A percentile compares a stretch with the other conserved stretches of the same genome.
Evolutionary conservation across 2,113 vertebrate species (phyloP).

Genomic region (Brachypteracias leptosomus): DNA sequence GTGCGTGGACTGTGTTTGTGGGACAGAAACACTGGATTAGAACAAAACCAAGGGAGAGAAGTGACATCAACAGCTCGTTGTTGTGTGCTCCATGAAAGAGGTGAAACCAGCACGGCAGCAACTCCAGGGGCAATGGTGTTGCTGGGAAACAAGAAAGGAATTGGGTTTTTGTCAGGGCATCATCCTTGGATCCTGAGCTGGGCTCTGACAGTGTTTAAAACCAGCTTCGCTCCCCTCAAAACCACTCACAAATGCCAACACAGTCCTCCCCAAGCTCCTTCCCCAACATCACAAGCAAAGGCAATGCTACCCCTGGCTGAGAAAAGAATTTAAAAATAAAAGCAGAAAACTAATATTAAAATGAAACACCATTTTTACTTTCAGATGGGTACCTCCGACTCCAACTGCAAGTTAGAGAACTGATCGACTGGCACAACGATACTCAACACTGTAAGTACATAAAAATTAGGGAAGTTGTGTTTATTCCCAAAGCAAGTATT

Average conservation of each 20-base stretch:
- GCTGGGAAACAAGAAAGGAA: background rate
- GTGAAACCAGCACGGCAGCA: background rate
- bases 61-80: background rate
- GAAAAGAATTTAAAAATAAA: background rate
- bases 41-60: background rate
- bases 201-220: background rate
- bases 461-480: background rate
- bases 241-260: background rate
- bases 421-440: background rate
- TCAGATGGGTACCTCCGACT: background rate
- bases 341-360: background rate
- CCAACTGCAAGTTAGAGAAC: background rate
- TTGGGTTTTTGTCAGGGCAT: background rate
- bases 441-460: background rate
- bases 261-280: background rate
- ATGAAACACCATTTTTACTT: background rate
- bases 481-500: background rate
- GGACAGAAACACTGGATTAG: background rate
- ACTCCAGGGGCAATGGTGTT: background rate
- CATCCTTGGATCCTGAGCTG: background rate
- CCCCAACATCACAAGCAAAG: background rate
- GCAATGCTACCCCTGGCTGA: background rate
- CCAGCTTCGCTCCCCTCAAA: background rate
- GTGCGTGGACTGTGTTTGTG: background rate
- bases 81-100: background rate